These are phyloP conservation scores for Edolisoma coerulescens DNA, from an alignment of 2,113 vertebrate species.

Conservation along the genomic window DNA sequence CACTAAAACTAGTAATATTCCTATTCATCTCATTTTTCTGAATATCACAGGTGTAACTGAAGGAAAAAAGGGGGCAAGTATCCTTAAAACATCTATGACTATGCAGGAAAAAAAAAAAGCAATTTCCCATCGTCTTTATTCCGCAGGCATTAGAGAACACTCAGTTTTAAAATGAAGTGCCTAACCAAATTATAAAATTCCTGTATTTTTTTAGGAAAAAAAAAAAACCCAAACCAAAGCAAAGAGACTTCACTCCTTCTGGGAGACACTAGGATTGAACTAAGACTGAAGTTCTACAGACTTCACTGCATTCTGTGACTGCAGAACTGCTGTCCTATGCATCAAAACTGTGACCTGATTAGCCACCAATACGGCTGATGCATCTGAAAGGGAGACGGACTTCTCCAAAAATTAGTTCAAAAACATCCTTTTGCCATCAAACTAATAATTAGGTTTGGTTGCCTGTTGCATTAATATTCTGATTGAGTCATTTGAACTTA, in stretches of 20 bases:
- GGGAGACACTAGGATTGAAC: neutral
- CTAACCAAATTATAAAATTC: neutral
- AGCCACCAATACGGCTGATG: neutral
- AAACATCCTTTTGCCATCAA: neutral
- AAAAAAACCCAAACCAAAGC: fast-evolving
- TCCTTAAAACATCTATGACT: neutral
- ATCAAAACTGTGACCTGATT: neutral
- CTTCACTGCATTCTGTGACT: neutral
- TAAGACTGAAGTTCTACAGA: neutral
- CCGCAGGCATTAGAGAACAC: neutral
- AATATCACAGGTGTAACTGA: neutral
- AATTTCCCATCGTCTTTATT: neutral
- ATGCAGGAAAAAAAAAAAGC: fast-evolving
- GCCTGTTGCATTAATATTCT: neutral
- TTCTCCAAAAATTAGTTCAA: neutral
- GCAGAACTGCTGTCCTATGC: neutral
- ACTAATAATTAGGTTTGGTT: neutral
- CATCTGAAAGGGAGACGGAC: neutral
- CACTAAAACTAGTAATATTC: neutral
- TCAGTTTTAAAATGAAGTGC: neutral
- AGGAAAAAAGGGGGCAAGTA: neutral
- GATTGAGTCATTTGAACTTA: neutral
- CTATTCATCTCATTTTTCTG: neutral
- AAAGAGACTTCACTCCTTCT: neutral
- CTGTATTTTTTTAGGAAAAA: neutral